Evolutionary conservation across 2,113 vertebrate species (phyloP), one percentile per base, ranked within the genome.

Genomic region (Vulpes lagopus): DNA sequence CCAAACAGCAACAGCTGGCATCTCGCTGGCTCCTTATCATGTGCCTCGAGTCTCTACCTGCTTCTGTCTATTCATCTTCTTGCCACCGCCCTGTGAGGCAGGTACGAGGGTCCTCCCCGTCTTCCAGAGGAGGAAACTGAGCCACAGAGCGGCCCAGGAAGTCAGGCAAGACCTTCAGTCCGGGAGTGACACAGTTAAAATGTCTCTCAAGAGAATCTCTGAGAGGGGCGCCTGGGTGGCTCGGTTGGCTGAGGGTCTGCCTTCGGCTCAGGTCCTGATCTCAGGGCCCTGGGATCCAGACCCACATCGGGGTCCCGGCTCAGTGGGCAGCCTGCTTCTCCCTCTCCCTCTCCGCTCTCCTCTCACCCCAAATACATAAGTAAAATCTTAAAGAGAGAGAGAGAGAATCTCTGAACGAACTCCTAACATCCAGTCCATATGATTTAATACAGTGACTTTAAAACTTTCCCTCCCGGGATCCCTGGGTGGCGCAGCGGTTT

Each of bases 281-380:
- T 23, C 1, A 7, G 5, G 1, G 73, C 49, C 23, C 6, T 27
- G 38, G 6, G 23, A 25, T 49, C 0, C 0, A 76, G 38, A 2
- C 38, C 73, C 7, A 0, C 38, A 8, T 49, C 0, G 0, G 38
- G 38, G 6, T 76, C 12, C 43, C 25, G 49, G 73, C 23, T 69
- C 65, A n/a, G 30, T 3, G 8, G 32, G 23, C 6, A 8, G 1
- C 25, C 73, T 76, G 38, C 12, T 76, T 49, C 23, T 27, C 73
- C 25, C 38, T 76, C 43, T 74, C 71, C 22, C 71, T 76, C 0
- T 49, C 38, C 7, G 0, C 38, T 27, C 38, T 23, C 23, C 38
- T 43, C 43, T 43, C 43, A 43, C 43, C 43, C 43, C 65, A 69
- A 69, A 69, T 69, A 74, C 38, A 74, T 74, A 73, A 74, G 25